Evolutionary conservation across 2,888 invertebrate genomes (phyloP).

Genomic region (Nyleta sp.): DNA sequence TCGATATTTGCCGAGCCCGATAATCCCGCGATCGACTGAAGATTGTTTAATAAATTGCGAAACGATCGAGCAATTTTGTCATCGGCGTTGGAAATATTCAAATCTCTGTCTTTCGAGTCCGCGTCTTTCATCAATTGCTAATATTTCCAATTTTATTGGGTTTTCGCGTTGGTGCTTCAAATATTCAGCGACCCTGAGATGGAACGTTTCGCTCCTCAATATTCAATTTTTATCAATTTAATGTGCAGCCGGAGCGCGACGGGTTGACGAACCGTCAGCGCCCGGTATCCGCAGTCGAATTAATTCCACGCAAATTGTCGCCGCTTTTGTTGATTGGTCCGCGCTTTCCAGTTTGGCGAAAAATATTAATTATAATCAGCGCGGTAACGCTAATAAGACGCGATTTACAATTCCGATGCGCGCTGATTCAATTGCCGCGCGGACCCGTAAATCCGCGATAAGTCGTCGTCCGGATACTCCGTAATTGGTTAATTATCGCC

Average conservation of each 20-base stretch:
- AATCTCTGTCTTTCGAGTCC: conserved; percentile 25
- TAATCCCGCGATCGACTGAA: too few species aligned
- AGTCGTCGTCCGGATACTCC: conserved; percentile 5
- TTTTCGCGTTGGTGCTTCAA: conserved; percentile 59
- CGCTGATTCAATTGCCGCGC: conserved; percentile 22
- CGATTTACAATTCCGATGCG: conserved; percentile 52
- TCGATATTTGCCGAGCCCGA: too few species aligned
- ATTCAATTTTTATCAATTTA: conserved; percentile 64
- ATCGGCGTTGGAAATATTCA: conserved; percentile 14
- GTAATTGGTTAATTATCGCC: conserved; percentile 25
- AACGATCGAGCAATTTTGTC: conserved; percentile 20
- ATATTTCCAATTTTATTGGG: conserved; percentile 66
- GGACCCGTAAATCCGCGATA: background rate
- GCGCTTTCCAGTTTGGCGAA: conserved; percentile 33
- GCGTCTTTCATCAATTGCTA: conserved; percentile 56
- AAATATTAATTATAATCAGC: conserved; percentile 58
- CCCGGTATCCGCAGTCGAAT: conserved; percentile 59
- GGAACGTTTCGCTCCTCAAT: conserved; percentile 54
- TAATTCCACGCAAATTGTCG: conserved; percentile 70
- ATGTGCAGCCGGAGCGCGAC: conserved; percentile 41
- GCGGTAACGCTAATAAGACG: conserved; percentile 42
- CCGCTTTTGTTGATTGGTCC: conserved; percentile 68
- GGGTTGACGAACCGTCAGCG: conserved; percentile 49
- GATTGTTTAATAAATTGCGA: conserved; percentile 15
- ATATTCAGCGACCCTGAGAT: conserved; percentile 60